phyloP scores from a whole-genome alignment of 2,888 invertebrate genomes.

The Saturnia pavonia region DNA sequence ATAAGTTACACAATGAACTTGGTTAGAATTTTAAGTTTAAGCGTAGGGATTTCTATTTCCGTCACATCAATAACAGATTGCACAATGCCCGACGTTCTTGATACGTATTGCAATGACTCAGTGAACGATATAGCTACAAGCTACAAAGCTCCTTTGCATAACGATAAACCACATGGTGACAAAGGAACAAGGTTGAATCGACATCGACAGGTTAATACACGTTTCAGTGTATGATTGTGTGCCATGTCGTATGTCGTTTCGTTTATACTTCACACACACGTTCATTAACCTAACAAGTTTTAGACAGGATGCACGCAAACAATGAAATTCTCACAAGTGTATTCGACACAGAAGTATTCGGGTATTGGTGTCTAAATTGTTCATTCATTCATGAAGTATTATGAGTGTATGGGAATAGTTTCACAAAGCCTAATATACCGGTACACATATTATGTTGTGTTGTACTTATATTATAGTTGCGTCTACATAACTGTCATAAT shows the following conservation, averaged over 20 bases:
- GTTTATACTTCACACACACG: slow-evolving; percentile 34
- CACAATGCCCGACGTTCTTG: slow-evolving; percentile 11
- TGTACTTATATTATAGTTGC: background rate
- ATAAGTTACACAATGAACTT: background rate
- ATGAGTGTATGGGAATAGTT: slow-evolving; percentile 27
- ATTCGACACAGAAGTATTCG: slow-evolving; percentile 16
- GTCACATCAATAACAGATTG: slow-evolving; percentile 3
- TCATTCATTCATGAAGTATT: slow-evolving; percentile 32
- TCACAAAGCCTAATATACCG: slow-evolving; percentile 27
- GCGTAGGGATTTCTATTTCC: background rate
- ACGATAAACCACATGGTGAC: slow-evolving; percentile 60
- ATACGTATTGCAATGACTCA: slow-evolving; percentile 52
- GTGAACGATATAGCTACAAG: slow-evolving; percentile 51
- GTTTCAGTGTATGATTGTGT: slow-evolving; percentile 48
- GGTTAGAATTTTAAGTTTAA: background rate
- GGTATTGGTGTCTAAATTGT: slow-evolving; percentile 36
- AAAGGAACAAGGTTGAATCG: slow-evolving; percentile 68
- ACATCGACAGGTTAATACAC: slow-evolving; percentile 76
- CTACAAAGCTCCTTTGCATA: slow-evolving; percentile 56
- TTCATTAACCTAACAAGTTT: slow-evolving; percentile 27
- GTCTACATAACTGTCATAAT: background rate
- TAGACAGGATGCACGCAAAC: slow-evolving; percentile 48
- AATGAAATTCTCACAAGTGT: slow-evolving; percentile 28
- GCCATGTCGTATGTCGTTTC: slow-evolving; percentile 29
- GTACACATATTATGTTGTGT: background rate